A percentile compares a stretch with the other conserved stretches of the same genome.
Conservation (phyloP, 2,797 vertebrate species). For the Miichthys miiuy region DNA sequence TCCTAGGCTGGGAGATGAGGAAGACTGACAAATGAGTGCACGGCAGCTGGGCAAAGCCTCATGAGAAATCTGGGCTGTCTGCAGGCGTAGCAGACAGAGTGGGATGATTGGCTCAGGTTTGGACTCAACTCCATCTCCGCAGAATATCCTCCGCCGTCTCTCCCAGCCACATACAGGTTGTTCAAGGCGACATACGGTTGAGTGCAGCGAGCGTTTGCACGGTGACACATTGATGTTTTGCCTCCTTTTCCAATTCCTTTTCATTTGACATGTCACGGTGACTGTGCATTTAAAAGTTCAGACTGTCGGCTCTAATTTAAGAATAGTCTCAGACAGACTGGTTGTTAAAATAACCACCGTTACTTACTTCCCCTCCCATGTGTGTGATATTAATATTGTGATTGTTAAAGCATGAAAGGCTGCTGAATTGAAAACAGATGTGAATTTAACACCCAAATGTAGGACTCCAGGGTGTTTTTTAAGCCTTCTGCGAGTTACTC, state of each 20-base stretch:
- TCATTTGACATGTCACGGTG: constrained; percentile 70
- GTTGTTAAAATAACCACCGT: constrained; percentile 28
- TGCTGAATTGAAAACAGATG: constrained; percentile 2
- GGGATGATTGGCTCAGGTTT: constrained; percentile 43
- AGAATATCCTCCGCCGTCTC: constrained; percentile 27
- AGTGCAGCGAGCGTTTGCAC: constrained; percentile 56
- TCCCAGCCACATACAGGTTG: constrained; percentile 42
- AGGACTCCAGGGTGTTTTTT: constrained; percentile 8
- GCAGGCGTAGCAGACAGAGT: constrained; percentile 41
- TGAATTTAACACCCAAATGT: background rate
- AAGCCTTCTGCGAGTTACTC: constrained; percentile 1
- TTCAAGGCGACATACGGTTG: constrained; percentile 55
- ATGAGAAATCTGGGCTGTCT: constrained; percentile 49
- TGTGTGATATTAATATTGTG: constrained; percentile 8
- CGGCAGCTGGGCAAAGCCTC: constrained; percentile 63
- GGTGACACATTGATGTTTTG: constrained; percentile 64
- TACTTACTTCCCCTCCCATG: background rate
- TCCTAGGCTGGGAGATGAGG: constrained; percentile 40
- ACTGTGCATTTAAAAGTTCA: constrained; percentile 78
- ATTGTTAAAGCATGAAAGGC: constrained; percentile 15
- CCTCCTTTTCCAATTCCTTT: constrained; percentile 40
- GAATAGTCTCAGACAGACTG: constrained; percentile 18
- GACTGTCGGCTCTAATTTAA: constrained; percentile 73
- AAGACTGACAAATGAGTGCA: constrained; percentile 60
- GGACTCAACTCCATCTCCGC: constrained; percentile 30